phyloP scores from a whole-genome alignment of 2,113 vertebrate species.

The Catharus bicknelli region DNA sequence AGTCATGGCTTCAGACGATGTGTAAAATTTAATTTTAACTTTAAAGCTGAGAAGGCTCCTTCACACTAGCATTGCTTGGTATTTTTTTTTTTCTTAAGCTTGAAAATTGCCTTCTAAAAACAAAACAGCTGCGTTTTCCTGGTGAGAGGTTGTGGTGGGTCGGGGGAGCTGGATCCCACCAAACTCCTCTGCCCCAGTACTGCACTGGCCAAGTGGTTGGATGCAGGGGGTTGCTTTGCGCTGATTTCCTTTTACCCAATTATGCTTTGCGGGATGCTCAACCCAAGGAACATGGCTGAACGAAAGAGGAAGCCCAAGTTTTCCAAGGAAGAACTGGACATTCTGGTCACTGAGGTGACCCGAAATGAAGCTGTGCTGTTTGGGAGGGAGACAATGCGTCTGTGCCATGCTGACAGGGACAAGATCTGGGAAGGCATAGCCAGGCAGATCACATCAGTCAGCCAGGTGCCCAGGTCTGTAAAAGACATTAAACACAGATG shows the following conservation, averaged over 20 bases:
- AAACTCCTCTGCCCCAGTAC: not conserved
- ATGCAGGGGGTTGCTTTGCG: conserved; percentile 31
- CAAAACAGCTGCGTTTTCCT: not conserved
- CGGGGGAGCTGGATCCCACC: not conserved
- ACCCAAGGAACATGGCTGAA: conserved; percentile 79
- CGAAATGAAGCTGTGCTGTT: conserved; percentile 78
- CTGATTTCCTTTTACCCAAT: conserved; percentile 74
- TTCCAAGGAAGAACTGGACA: conserved; percentile 83
- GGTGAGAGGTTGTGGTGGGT: conserved; percentile 11
- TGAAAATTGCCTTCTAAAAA: conserved; percentile 37
- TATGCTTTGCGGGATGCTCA: conserved; percentile 81
- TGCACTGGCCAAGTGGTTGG: not conserved
- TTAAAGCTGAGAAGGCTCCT: not conserved
- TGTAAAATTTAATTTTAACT: not conserved
- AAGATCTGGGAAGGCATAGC: conserved; percentile 84
- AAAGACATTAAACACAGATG: conserved; percentile 83
- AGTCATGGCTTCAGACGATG: not conserved
- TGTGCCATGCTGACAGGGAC: conserved; percentile 79
- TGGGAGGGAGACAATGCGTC: conserved; percentile 76
- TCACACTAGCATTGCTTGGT: not conserved
- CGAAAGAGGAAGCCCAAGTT: conserved; percentile 84
- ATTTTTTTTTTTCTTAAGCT: not conserved
- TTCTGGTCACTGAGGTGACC: conserved; percentile 83
- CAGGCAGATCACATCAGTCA: conserved; percentile 78
- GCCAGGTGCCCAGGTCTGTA: conserved; percentile 79